phyloP scores from a whole-genome alignment of 1,140 invertebrate species.

The Rhyzopertha dominica region DNA sequence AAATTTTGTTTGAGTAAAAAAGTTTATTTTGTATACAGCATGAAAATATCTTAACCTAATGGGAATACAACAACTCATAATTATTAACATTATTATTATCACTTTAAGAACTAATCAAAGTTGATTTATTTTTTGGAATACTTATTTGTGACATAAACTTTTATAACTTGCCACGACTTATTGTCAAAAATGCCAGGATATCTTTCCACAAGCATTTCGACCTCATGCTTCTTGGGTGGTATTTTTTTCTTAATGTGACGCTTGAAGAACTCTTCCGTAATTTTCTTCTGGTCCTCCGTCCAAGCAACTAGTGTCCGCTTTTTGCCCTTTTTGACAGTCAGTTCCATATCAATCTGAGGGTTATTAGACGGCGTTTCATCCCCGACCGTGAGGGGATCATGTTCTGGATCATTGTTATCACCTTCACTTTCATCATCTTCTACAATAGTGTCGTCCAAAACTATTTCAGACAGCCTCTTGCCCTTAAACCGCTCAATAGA shows the following conservation, averaged over 20 bases:
- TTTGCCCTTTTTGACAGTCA: background rate
- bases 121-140: background rate
- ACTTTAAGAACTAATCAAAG: background rate
- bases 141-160: background rate
- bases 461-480: no score
- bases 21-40: no score
- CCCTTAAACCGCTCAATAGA: no score
- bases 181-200: background rate
- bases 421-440: no score
- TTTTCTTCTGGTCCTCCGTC: background rate
- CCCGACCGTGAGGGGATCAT: no score
- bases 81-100: background rate
- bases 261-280: background rate
- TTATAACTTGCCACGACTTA: background rate
- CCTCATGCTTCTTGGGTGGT: slow-evolving; percentile 2
- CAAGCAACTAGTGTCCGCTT: background rate
- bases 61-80: no score
- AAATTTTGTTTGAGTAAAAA: no score
- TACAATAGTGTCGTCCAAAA: no score
- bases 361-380: no score
- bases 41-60: no score
- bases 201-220: background rate
- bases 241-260: background rate
- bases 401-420: no score
- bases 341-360: no score